Percentiles rank a stretch among this genome's conserved stretches.
Conservation (phyloP, 2,113 vertebrate genomes). For the Calidris pygmaea region DNA sequence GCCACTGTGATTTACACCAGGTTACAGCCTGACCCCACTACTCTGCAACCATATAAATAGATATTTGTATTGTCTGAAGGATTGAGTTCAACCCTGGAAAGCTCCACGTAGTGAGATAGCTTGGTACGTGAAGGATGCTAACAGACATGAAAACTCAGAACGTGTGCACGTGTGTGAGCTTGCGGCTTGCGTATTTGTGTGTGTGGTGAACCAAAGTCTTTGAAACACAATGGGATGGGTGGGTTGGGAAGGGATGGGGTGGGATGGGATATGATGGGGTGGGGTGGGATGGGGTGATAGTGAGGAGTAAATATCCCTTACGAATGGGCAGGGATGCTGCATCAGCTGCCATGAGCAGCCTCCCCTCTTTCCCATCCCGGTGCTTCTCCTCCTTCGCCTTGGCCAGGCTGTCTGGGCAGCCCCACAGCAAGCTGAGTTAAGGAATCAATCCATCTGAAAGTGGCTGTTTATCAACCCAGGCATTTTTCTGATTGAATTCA, state of each 20-base stretch:
- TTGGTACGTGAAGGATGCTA: not conserved
- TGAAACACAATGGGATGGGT: not conserved
- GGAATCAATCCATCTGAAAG: not conserved
- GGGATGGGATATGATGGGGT: not conserved
- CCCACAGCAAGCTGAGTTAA: not conserved
- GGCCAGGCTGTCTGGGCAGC: not conserved
- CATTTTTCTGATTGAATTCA: not conserved
- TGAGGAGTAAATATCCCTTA: not conserved
- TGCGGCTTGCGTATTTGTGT: not conserved
- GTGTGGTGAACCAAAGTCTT: not conserved
- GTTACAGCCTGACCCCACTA: not conserved
- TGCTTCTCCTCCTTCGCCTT: not conserved
- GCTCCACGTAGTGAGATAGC: not conserved
- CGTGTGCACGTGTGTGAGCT: not conserved
- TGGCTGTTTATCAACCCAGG: not conserved
- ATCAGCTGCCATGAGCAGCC: not conserved
- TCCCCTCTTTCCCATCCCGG: too few species aligned
- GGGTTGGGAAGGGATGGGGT: too few species aligned
- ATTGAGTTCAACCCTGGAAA: not conserved
- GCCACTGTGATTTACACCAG: not conserved
- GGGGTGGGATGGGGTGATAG: not conserved
- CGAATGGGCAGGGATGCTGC: rapidly evolving
- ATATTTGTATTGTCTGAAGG: not conserved
- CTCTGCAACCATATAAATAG: not conserved
- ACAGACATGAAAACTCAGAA: not conserved